Evolutionary conservation across 2,113 vertebrate genomes (phyloP), one percentile per base, ranked within the genome.

Genomic region (Callithrix jacchus): DNA sequence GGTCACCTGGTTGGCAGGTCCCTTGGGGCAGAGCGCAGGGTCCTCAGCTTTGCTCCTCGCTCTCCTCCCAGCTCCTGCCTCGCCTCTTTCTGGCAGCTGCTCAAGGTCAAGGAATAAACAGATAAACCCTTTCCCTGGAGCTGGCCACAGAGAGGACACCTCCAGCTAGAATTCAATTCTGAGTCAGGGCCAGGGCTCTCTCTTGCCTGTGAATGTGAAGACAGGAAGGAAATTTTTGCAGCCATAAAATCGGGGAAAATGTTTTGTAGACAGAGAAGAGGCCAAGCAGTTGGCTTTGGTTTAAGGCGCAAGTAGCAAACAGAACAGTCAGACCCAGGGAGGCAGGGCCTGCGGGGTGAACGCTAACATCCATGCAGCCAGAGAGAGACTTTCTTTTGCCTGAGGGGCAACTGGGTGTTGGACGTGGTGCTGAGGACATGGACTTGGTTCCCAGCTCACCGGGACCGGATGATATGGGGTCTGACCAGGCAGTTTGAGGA

Each of bases 71-170:
- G 23, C 54, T 64, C 58, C 87, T 1, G 66, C 6, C 87, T 92
- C 61, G 32, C 27, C 56, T 14, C 18, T 91, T 45, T 77, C 95
- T 10, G 25, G 93, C 66, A 87, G 37, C 64, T 0, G 80, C 71
- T 94, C 94, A 97, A 97, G 97, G 95, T 97, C 91, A 94, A 49
- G 82, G 93, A 97, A 95, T 80, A 95, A 93, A 94, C 92, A 96
- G 95, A 96, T 68, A 81, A 95, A 85, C 96, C 92, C 94, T 95
- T 71, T 96, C 97, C 95, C 95, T 45, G 90, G 89, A 94, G 95
- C 88, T 35, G 0, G 80, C 64, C 21, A 0, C 0, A 0, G 66
- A 68, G 56, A 91, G 80, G 90, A 47, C 6, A 84, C 95, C 89
- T 96, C 97, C 95, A 93, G 87, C 95, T 95, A 84, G 87, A 96